Base-by-base conservation (phyloP, 2,888 invertebrate species). In the Noctua fimbriata region DNA sequence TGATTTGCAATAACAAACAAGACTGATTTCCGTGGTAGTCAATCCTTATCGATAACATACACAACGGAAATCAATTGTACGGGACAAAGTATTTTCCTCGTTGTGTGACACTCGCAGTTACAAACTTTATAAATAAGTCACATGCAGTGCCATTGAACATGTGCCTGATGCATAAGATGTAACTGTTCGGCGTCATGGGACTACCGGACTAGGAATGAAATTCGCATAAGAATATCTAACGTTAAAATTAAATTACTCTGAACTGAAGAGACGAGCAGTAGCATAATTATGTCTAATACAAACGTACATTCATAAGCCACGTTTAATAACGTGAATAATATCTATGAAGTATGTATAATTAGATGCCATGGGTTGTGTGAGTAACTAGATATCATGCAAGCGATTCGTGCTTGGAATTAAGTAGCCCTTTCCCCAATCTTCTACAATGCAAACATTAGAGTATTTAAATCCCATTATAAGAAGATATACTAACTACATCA, bases 21-120 rank as follows among this genome's bases (percentile, higher is more conserved):
- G 63, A 67, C 71, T 79, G 52, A 70, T 79, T 84, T 82, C 67
- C 75, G 66, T 65, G 67, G 58, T 71, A n/a, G 60, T 44, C 44
- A 60, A 71, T 75, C 77, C 74, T 79, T 86, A 86, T 82, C 84
- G 75, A 79, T 69, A 73, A 67, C 52, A 73, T 71, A 78, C 69
- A 70, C 76, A 73, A 69, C 78, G 87, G 86, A 87, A 88, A 86
- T 81, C 78, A 69, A 84, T 84, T 81, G 75, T 72, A 73, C 12
- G 49, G 65, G 71, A 24, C 36, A 69, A 81, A 75, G 80, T 69
- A 78, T 88, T 90, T 86, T 85, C 85, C 86, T 79, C 71, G 52
- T 81, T 84, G 72, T 71, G 63, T 78, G 76, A 73, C 28, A 58
- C 49, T n/a, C 32, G 24, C 63, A 47, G 28, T 71, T 47, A 69